These are phyloP conservation scores for Rhipidura dahli DNA, from an alignment of 2,113 vertebrate species.

Conservation along the genomic window DNA sequence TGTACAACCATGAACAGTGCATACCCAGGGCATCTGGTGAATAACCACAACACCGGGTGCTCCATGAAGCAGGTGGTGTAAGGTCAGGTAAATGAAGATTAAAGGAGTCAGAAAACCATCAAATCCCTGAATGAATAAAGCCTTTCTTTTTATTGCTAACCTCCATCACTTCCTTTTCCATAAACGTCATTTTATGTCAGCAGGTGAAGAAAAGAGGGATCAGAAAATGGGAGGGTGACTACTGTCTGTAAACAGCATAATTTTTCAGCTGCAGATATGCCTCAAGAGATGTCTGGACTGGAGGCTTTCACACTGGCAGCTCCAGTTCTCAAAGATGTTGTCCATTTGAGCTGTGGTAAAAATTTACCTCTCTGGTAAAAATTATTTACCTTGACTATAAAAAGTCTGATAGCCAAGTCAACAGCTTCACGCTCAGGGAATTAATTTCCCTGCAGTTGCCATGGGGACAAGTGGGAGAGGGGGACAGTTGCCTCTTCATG, in stretches of 20 bases:
- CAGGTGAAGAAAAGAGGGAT: not conserved
- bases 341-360: not conserved
- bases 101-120: not conserved
- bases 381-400: not conserved
- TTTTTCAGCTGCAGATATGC: not conserved
- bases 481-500: not conserved
- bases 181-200: not conserved
- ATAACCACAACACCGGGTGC: rapidly evolving
- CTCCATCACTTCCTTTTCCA: not conserved
- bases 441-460: not conserved
- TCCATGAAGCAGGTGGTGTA: not conserved
- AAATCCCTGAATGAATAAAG: not conserved
- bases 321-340: not conserved
- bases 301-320: not conserved
- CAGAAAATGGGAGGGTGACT: not conserved
- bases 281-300: not conserved
- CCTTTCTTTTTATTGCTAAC: not conserved
- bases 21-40: not conserved
- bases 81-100: not conserved
- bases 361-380: not conserved
- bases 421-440: not conserved
- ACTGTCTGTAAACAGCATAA: not conserved
- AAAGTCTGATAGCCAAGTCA: not conserved
- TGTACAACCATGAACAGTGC: not conserved
- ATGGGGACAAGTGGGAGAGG: rapidly evolving